Base-by-base conservation (phyloP, 2,888 invertebrate species). In the Stenichneumon culpator region DNA sequence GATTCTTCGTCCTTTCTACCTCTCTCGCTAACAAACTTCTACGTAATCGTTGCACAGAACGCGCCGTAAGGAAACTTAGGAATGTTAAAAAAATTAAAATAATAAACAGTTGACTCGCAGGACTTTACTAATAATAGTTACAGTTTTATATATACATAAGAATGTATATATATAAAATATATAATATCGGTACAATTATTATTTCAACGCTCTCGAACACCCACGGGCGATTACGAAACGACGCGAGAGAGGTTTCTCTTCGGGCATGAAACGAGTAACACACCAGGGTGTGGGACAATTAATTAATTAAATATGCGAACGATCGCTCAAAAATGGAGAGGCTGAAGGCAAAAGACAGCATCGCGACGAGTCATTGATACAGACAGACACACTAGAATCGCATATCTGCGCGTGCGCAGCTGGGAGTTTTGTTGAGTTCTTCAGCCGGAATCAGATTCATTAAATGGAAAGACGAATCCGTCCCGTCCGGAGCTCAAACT, bases 1-100 rank as follows among this genome's bases (percentile, higher is more conserved):
- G 73, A 80, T 86, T 83, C 83, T 80, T 83, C 79, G 86, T 86
- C 86, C 83, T 86, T 86, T 86, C 85, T 85, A 85, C 79, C 83
- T 68, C 72, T 54, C 60, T 47, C 57, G 39, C 74, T 68, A 68
- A 39, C 75, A 50, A 54, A 80, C 80, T 77, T n/a, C 80, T 77
- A 86, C 83, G 79, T 86, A 83, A 83, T 83, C 83, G 67, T 67
- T 83, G 65, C 44, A 39, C 72, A 32, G 60, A 69, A 32, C 50
- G 47, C 16, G 44, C 32, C 7, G 52, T 65, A 19, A 73, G 70
- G 69, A 82, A 82, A 82, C 44, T 70, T 4, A 22, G 69, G 47
- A 82, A 82, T 79, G 60, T 54, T 78, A 36, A 22, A 63, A 82
- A 78, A 78, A 47, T 4, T 54, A 36, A 84, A 79, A 60, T 78